phyloP scores from a whole-genome alignment of 1,140 invertebrate species.

The Drosophila athabasca region DNA sequence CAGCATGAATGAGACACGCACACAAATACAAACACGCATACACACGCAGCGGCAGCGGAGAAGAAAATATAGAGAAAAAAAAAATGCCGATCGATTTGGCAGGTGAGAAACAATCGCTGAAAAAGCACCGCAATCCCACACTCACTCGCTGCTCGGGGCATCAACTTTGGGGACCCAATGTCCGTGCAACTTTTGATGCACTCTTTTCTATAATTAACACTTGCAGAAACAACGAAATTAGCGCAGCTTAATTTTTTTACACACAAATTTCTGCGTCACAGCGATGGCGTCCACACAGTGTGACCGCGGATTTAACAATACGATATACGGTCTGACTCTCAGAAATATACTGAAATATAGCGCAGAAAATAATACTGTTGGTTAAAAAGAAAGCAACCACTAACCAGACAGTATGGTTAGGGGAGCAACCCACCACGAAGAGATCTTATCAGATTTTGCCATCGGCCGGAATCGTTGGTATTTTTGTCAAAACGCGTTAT shows the following conservation, averaged over 20 bases:
- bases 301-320: no score
- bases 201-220: slow-evolving; percentile 20
- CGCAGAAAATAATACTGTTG: no score
- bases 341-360: no score
- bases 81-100: slow-evolving; percentile 74
- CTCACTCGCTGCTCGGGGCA: slow-evolving; percentile 54
- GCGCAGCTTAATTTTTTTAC: slow-evolving; percentile 28
- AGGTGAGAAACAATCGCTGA: slow-evolving; percentile 40
- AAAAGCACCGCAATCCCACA: slow-evolving; percentile 31
- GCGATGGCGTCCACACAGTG: slow-evolving; percentile 14
- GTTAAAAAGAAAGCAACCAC: no score
- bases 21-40: slow-evolving; percentile 20
- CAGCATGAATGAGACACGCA: slow-evolving; percentile 43
- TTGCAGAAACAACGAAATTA: slow-evolving; percentile 25
- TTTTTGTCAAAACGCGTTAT: no score
- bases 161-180: slow-evolving; percentile 31
- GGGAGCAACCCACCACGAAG: no score
- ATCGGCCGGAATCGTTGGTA: no score
- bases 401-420: no score
- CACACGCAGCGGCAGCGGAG: slow-evolving; percentile 30
- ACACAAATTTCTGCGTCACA: slow-evolving; percentile 65
- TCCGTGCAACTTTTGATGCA: slow-evolving; percentile 13
- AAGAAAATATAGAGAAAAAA: slow-evolving; percentile 76
- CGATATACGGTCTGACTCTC: no score
- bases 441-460: no score